These are phyloP conservation scores for Steatornis caripensis DNA, from an alignment of 2,113 vertebrate species.

Conservation along the genomic window DNA sequence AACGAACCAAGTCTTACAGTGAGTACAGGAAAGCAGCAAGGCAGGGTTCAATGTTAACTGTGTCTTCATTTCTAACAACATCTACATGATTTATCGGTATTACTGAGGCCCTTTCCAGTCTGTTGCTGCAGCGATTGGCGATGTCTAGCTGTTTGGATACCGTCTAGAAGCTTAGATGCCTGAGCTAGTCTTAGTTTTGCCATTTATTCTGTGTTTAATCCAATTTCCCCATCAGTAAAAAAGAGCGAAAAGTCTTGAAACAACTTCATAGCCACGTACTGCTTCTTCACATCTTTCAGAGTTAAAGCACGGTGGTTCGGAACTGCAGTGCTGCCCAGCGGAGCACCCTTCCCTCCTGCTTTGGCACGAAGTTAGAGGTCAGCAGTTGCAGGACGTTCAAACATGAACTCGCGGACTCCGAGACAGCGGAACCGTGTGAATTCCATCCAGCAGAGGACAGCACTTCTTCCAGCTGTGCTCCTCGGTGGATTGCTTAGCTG, in stretches of 20 bases:
- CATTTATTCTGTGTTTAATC: neutral
- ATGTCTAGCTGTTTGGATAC: neutral
- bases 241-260: neutral
- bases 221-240: neutral
- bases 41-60: neutral
- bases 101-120: neutral
- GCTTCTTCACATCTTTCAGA: neutral
- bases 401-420: fast-evolving
- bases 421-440: neutral
- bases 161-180: neutral
- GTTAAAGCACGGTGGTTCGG: neutral
- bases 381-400: neutral
- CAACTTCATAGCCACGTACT: neutral
- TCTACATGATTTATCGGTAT: neutral
- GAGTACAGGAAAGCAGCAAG: neutral
- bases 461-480: neutral
- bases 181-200: neutral
- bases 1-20: neutral
- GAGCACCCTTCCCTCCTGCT: neutral
- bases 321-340: neutral
- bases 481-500: neutral
- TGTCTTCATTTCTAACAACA: neutral
- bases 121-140: neutral
- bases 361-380: neutral
- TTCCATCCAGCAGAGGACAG: neutral